Evolutionary conservation across 1,140 invertebrate species (phyloP).

Genomic region (Drosophila mojavensis): DNA sequence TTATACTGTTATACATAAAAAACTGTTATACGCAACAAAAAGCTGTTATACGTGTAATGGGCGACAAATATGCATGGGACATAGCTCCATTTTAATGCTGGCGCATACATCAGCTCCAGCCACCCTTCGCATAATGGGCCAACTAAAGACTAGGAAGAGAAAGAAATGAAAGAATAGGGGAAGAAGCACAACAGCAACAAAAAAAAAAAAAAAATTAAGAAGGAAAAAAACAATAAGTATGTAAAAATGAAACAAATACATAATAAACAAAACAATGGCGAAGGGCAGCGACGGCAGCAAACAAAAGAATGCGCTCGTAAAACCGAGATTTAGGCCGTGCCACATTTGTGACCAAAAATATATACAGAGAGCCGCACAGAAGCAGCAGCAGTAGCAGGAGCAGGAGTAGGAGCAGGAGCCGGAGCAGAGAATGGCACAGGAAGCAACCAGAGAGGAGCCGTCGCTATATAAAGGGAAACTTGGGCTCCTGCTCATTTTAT

Average conservation of each 20-base stretch:
- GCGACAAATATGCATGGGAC: slow-evolving; percentile 31
- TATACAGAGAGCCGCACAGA: slow-evolving; percentile 26
- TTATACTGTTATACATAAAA: slow-evolving; percentile 27
- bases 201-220: background rate
- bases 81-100: slow-evolving; percentile 46
- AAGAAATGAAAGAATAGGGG: background rate
- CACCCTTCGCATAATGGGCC: slow-evolving; percentile 56
- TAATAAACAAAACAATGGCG: slow-evolving; percentile 79
- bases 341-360: slow-evolving; percentile 79
- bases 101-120: slow-evolving; percentile 33
- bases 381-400: slow-evolving; percentile 19
- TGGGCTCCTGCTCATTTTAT: slow-evolving; percentile 72
- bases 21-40: slow-evolving; percentile 19
- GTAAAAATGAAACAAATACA: slow-evolving; percentile 80
- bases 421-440: slow-evolving; percentile 30
- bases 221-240: slow-evolving; percentile 60
- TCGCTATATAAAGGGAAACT: slow-evolving; percentile 4
- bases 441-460: slow-evolving; percentile 7
- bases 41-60: slow-evolving; percentile 18
- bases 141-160: slow-evolving; percentile 59
- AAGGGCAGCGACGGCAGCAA: slow-evolving; percentile 37
- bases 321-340: slow-evolving; percentile 80
- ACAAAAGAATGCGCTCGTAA: slow-evolving; percentile 76
- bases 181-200: slow-evolving; percentile 1
- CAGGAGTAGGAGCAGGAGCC: background rate